Evolutionary conservation across 2,797 vertebrate genomes (phyloP).

Genomic region (Etheostoma nigrum): DNA sequence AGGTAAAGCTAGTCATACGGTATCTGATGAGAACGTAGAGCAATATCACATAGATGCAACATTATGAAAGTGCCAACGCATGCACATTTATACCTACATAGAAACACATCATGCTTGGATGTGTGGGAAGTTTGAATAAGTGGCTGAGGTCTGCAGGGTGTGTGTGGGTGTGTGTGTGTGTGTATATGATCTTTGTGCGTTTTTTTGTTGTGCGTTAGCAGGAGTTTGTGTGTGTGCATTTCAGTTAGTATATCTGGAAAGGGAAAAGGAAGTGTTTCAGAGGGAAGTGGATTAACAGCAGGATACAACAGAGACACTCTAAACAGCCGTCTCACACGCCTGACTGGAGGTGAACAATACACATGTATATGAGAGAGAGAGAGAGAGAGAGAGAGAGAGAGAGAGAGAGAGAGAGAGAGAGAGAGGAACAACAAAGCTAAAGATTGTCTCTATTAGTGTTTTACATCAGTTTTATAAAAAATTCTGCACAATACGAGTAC

Average conservation of each 20-base stretch:
- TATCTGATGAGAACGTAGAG: conserved; percentile 11
- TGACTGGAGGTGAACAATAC: conserved; percentile 66
- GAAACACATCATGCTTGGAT: conserved; percentile 27
- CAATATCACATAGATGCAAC: conserved; percentile 41
- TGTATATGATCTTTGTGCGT: conserved; percentile 25
- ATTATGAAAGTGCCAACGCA: conserved; percentile 16
- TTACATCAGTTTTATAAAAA: not conserved
- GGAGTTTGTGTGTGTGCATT: conserved; percentile 34
- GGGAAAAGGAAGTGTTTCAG: conserved; percentile 74
- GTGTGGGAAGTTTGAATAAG: conserved; percentile 50
- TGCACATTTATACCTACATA: conserved; percentile 20
- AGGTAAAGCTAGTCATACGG: conserved; percentile 48
- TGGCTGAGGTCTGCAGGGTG: conserved; percentile 10
- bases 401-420: conserved; percentile 26
- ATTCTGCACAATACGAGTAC: not conserved
- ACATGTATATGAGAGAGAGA: conserved; percentile 28
- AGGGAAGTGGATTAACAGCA: conserved; percentile 80
- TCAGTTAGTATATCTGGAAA: conserved; percentile 48
- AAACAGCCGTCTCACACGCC: conserved; percentile 56
- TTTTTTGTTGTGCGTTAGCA: conserved; percentile 26
- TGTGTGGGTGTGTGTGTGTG: conserved; percentile 5
- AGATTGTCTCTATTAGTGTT: not conserved
- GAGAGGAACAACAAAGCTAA: conserved; percentile 8
- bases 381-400: conserved; percentile 16
- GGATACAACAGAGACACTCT: conserved; percentile 75